Base-by-base conservation (phyloP, 64 coral and sea anemone genomes). In the Anthopleura sola region DNA sequence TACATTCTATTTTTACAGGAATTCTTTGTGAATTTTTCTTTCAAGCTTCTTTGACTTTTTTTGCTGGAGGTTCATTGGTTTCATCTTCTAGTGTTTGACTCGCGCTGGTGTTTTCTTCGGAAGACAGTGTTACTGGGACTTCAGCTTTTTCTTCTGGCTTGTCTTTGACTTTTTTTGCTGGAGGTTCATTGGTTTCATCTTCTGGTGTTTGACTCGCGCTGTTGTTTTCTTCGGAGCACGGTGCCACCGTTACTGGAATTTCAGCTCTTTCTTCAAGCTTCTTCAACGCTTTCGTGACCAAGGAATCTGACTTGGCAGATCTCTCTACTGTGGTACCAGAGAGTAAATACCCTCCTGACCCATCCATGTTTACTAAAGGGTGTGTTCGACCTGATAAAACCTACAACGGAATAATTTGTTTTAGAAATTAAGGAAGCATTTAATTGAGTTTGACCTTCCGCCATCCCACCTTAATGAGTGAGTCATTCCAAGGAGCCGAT, bases 261-360 rank as follows among this genome's bases (percentile, higher is more conserved):
- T 32, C 66, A 71, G 66, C 23, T 32, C 8, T 31, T 16, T 71
- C 31, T 2, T 71, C 66, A 14, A 8, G 13, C 6, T 12, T 31
- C 3, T n/a, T 32, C 24, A 71, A n/a, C n/a, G 0, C 14, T 28
- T n/a, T 16, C 0, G 29, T 71, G n/a, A 11, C 6, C n/a, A 11
- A 28, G 14, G 66, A 71, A 28, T 33, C 66, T 31, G 66, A 14
- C 12, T 34, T 5, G 13, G 11, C 2, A 71, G 28, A 1, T 34
- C 82, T 81, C 28, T 90, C 78, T 14, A 99, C 97, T 51, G 93
- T 99, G 33, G 88, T 99, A 23, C 97, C 97, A 36, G 89, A 91
- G 56, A 99, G 82, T 26, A 99, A 90, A 86, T 99, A 99, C 0
- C 97, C 97, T 40, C 97, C 92, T 5, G 86, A 86, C 39, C 92